These are phyloP conservation scores for Microhierax caerulescens DNA, from an alignment of 2,797 vertebrate genomes.

Conservation along the genomic window DNA sequence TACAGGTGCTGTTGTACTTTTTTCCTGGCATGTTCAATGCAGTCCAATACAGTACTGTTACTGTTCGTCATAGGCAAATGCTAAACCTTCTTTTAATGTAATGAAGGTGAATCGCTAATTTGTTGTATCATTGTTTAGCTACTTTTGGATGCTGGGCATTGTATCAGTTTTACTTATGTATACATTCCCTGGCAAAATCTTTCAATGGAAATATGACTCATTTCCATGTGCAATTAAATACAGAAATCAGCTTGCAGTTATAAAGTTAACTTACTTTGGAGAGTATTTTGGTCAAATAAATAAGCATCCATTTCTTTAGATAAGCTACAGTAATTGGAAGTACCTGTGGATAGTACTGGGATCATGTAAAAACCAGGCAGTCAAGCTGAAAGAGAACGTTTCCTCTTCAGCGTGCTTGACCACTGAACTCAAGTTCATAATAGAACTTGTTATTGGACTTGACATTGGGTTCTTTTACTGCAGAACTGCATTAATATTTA, in stretches of 20 bases:
- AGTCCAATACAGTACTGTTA: not conserved
- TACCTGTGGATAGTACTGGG: not conserved
- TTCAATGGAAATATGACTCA: not conserved
- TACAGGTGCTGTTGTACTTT: not conserved
- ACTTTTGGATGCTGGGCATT: not conserved
- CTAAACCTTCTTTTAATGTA: not conserved
- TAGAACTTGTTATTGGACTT: not conserved
- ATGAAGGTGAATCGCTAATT: not conserved
- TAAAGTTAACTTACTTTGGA: not conserved
- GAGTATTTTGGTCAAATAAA: not conserved
- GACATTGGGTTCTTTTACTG: not conserved
- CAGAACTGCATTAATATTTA: not conserved
- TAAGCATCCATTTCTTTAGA: not conserved
- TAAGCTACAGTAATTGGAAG: not conserved
- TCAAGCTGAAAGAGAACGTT: not conserved
- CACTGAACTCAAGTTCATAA: not conserved
- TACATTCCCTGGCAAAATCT: not conserved
- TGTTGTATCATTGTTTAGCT: not conserved
- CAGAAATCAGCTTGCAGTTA: not conserved
- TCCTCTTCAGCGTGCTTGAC: fast-evolving
- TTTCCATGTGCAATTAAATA: not conserved
- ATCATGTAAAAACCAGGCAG: not conserved
- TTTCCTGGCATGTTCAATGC: not conserved
- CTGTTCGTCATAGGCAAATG: not conserved
- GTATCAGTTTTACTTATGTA: not conserved